These are phyloP conservation scores for Neomonachus schauinslandi DNA, from an alignment of 2,113 vertebrate species.

Conservation along the genomic window DNA sequence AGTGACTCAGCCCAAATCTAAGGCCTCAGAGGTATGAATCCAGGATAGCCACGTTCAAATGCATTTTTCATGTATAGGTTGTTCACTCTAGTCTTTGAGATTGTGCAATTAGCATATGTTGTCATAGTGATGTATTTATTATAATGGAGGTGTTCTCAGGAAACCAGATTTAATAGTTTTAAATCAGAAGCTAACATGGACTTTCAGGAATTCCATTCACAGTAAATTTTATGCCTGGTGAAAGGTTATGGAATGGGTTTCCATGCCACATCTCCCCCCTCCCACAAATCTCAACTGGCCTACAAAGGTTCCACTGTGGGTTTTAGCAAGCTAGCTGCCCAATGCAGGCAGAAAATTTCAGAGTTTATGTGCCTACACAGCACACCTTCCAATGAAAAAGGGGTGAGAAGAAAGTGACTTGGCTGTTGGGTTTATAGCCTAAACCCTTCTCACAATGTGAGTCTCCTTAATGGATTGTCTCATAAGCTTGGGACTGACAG, in stretches of 20 bases:
- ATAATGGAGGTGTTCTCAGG: conserved; percentile 75
- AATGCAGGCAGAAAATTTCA: background rate
- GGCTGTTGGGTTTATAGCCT: background rate
- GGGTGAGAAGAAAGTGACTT: background rate
- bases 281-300: conserved; percentile 73
- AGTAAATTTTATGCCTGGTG: conserved; percentile 81
- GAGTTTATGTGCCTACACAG: background rate
- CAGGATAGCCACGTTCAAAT: background rate
- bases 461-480: background rate
- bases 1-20: background rate
- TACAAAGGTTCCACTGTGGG: background rate
- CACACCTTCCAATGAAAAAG: background rate
- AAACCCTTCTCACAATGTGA: background rate
- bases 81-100: conserved; percentile 55
- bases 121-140: conserved; percentile 80
- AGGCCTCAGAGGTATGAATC: background rate
- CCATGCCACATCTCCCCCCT: background rate
- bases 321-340: background rate
- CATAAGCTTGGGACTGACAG: background rate
- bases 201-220: conserved; percentile 77
- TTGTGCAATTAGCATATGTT: conserved; percentile 69
- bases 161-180: conserved; percentile 75
- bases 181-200: conserved; percentile 78
- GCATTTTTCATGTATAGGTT: conserved; percentile 17
- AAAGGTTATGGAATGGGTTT: conserved; percentile 82